Percentiles rank a stretch among this genome's conserved stretches.
phyloP scores from a whole-genome alignment of 2,888 invertebrate species.

The Agrotis exclamationis region DNA sequence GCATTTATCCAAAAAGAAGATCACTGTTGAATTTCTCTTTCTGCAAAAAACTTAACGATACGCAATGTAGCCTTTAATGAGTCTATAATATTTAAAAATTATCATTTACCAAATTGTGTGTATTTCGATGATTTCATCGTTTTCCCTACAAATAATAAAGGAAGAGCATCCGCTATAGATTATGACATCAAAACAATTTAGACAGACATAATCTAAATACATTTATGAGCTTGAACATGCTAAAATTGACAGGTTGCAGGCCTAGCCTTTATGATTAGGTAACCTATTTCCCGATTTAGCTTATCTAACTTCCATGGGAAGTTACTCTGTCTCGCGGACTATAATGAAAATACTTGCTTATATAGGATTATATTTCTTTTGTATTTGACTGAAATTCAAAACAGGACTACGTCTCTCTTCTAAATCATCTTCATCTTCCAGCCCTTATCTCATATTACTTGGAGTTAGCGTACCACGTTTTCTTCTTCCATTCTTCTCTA shows the following conservation, averaged over 20 bases:
- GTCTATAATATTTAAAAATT: no score
- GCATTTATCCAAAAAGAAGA: no score
- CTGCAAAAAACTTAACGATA: no score
- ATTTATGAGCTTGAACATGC: slow-evolving; percentile 32
- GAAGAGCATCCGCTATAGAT: slow-evolving; percentile 5
- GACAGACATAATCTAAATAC: slow-evolving; percentile 30
- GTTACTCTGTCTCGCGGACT: not conserved
- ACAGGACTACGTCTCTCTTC: not conserved
- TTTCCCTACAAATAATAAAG: slow-evolving; percentile 8
- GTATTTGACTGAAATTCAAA: not conserved
- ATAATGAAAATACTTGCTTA: no score
- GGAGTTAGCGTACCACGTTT: no score
- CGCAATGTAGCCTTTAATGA: no score
- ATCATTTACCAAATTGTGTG: not conserved
- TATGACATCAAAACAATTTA: slow-evolving; percentile 2
- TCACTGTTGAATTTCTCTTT: no score
- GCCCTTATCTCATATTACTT: no score
- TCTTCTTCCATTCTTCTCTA: no score
- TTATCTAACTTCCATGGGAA: not conserved
- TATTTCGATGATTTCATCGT: slow-evolving; percentile 13
- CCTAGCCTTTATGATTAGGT: slow-evolving; percentile 13
- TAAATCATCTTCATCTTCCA: no score
- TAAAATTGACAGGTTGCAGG: slow-evolving; percentile 39
- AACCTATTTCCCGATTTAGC: slow-evolving; percentile 49
- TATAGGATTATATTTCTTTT: no score